Base-by-base conservation (phyloP, 1,140 invertebrate genomes). In the Zaprionus camerounensis region DNA sequence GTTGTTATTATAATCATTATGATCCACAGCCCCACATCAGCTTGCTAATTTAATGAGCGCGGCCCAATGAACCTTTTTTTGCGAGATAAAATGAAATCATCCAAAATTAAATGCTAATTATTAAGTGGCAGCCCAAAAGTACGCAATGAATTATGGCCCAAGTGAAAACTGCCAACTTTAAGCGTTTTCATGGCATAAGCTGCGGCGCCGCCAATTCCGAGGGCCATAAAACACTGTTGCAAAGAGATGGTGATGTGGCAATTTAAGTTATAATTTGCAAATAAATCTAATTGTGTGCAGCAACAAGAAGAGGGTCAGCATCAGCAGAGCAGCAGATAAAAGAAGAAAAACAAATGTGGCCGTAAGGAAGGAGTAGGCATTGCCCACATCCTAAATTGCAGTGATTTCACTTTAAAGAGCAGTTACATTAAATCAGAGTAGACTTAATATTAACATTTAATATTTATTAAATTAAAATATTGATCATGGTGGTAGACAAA, bases 231-330 rank as follows among this genome's bases (percentile, higher is more conserved):
- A 70, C 65, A 71, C 38, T n/a, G 31, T 59, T 67, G 53, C 3
- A 13, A 20, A 59, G 38, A 12, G 24, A 46, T 61, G 68, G 67
- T 31, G 61, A 70, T 75, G 59, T 64, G 74, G 83, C 83, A 87
- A 77, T 81, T 78, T 69, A 75, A 84, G 74, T 78, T 87, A 78
- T 78, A 87, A 88, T 83, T 83, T 75, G 71, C 73, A 87, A 88
- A 87, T 88, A 84, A 88, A 87, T 87, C 71, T 88, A 87, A 88
- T 87, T 87, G 73, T 79, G 63, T 75, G 56, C 57, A 22, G 61
- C 62, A 67, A 20, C 3, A 24, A 51, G 46, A 64, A 72, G 81
- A 73, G 78, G 62, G 64, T 73, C 64, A 73, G 38, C 51, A 63
- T 44, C 49, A 55, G 49, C 31, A 55, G n/a, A 55, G 17, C 6